Percentiles rank a stretch among this genome's conserved stretches.
phyloP scores from a whole-genome alignment of 1,140 invertebrate species.

The Orius insidiosus region DNA sequence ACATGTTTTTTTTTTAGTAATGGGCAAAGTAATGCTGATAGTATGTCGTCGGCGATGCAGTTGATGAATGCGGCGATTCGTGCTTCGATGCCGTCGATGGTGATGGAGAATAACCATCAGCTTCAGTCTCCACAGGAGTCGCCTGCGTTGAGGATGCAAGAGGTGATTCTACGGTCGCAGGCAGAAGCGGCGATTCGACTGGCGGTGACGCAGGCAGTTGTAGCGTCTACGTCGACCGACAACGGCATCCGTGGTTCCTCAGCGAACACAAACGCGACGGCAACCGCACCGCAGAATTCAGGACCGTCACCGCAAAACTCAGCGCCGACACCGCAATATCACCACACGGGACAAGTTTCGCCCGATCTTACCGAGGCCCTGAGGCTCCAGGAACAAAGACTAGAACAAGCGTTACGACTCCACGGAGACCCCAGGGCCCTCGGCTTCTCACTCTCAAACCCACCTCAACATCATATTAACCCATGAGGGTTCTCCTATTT shows the following conservation, averaged over 20 bases:
- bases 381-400: constrained; percentile 56
- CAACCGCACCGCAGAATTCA: neutral
- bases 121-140: constrained; percentile 22
- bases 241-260: constrained; percentile 28
- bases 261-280: constrained; percentile 27
- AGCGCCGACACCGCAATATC: constrained; percentile 7
- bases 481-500: constrained; percentile 22
- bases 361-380: constrained; percentile 49
- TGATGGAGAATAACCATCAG: constrained; percentile 27
- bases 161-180: constrained; percentile 62
- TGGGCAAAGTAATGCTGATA: constrained; percentile 17
- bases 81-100: constrained; percentile 24
- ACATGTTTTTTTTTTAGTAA: constrained; percentile 16
- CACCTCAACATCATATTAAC: constrained; percentile 21
- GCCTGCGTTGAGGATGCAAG: constrained; percentile 50
- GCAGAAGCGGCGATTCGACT: constrained; percentile 63
- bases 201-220: constrained; percentile 45
- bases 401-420: constrained; percentile 63
- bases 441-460: constrained; percentile 37
- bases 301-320: constrained; percentile 2
- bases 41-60: constrained; percentile 21
- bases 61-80: constrained; percentile 27
- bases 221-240: constrained; percentile 27
- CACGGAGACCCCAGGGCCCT: constrained; percentile 46
- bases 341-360: constrained; percentile 28